Evolutionary conservation across 2,888 invertebrate genomes (phyloP), one percentile per base, ranked within the genome.

Genomic region (Drepanosiphum platanoidis): DNA sequence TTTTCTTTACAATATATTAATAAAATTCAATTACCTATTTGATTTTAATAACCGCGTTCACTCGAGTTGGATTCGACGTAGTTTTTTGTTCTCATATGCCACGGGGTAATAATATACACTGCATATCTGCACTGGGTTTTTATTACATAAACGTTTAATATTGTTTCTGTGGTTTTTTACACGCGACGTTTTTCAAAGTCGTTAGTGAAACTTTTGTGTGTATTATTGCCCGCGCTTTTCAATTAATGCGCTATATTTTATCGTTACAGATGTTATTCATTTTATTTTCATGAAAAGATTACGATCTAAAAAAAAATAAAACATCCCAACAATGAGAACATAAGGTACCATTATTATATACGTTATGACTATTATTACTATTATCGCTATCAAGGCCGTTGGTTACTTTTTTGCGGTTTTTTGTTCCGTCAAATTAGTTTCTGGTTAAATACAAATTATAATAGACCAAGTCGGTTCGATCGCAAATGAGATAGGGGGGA

Each of bases 391-490:
- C 81, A 82, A 82, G 81, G 81, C 18, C 72, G 32, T 58, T 22
- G 70, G n/a, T 61, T 80, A 70, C 27, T 36, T 75, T 82, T 72
- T 22, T 39, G 71, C 22, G 58, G 81, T 82, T 82, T n/a, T 61
- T 72, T 82, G 22, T 82, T 81, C 70, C 39, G 42, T 61, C 32
- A 32, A 72, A 82, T 82, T 82, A 72, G 71, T 72, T n/a, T 71
- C 34, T 72, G 36, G 27, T 70, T 46, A 30, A 75, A 39, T 52
- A 52, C 22, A 22, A 52, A 22, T 52, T 52, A 79, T 68, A 52
- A 79, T 68, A 79, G 30, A 18, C 22, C 39, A 58, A 58, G 81
- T 81, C 39, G 61, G 61, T 32, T n/a, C 42, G 22, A 58, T 58
- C 61, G 72, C 32, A 61, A 82, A 82, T 30, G n/a, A 61, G 70